Evolutionary conservation across 2,888 invertebrate species (phyloP).

Genomic region (Ophion ellenae): DNA sequence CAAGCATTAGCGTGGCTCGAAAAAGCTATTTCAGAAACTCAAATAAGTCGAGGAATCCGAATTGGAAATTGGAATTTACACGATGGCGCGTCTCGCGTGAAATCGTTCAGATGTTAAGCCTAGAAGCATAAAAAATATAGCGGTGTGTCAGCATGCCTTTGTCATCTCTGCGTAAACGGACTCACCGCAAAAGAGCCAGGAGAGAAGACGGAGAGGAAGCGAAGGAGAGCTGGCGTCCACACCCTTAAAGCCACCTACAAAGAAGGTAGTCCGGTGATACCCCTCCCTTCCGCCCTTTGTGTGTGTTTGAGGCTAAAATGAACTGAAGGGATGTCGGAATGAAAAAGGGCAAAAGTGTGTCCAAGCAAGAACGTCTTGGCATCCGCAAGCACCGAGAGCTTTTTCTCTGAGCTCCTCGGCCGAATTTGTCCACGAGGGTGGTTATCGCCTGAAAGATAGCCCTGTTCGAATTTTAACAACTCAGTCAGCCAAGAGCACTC

Average conservation of each 20-base stretch:
- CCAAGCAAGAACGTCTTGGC: slow-evolving; percentile 31
- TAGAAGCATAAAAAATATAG: slow-evolving; percentile 46
- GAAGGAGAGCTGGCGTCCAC: slow-evolving; percentile 25
- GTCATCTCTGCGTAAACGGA: slow-evolving; percentile 27
- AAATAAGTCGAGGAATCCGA: neutral
- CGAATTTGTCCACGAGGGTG: neutral
- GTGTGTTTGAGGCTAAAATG: neutral
- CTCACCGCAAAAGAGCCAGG: slow-evolving; percentile 25
- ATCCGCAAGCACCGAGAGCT: slow-evolving; percentile 52
- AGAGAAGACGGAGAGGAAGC: neutral
- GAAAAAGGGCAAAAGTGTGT: slow-evolving; percentile 28
- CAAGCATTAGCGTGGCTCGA: neutral
- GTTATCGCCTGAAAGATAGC: slow-evolving; percentile 33
- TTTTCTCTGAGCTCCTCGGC: slow-evolving; percentile 1
- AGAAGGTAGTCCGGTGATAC: slow-evolving; percentile 29
- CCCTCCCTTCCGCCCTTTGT: slow-evolving; percentile 4
- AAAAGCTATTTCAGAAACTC: neutral
- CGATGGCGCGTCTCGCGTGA: slow-evolving; percentile 53
- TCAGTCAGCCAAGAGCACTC: slow-evolving; percentile 4
- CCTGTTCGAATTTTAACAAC: slow-evolving; percentile 23
- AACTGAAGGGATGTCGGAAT: slow-evolving; percentile 30
- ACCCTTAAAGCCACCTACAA: slow-evolving; percentile 6
- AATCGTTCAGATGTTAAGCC: slow-evolving; percentile 47
- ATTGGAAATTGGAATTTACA: slow-evolving; percentile 40
- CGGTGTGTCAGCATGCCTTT: slow-evolving; percentile 58